Base-by-base conservation (phyloP, 2,113 vertebrate species). In the Poeciliopsis prolifica region DNA sequence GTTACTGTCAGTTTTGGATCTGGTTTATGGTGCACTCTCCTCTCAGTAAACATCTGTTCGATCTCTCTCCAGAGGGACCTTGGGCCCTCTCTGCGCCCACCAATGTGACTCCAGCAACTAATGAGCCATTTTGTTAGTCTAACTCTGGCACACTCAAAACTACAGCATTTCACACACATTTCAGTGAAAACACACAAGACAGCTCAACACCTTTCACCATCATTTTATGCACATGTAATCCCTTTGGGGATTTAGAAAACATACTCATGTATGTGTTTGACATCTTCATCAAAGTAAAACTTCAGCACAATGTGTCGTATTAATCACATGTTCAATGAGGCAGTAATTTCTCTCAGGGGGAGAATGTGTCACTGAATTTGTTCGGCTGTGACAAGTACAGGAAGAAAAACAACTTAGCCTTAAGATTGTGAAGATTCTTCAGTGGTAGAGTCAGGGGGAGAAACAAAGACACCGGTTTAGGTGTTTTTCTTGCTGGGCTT, bases 261-360 rank as follows among this genome's bases (percentile, higher is more conserved):
- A 37, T 40, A 65, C 48, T 40, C 33, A 65, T 42, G 48, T 68
- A 82, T 74, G 44, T 62, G 87, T 85, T 91, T 71, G 78, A 88
- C 87, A 80, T 81, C 89, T 88, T 79, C 84, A n/a, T 77, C 80
- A 76, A 75, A 85, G 60, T 26, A 7, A 73, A 82, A 84, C 86
- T 63, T 24, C 69, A 24, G 62, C 26, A 68, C 61, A 35, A 12
- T 61, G 40, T 78, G 81, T 88, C 85, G 78, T 80, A 92, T 89
- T 88, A 86, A 86, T 90, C 89, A 90, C 82, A 78, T 72, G 81
- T 89, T 86, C 83, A 89, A 85, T 87, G 85, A 88, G 86, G 72
- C 89, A 48, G 77, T 81, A 79, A 66, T 35, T 44, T 79, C 64
- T 31, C 88, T 85, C 22, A 22, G 65, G 90, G 75, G 83, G 80